These are phyloP conservation scores for Ammodytes marinus DNA, from an alignment of 2,113 vertebrate species.

Conservation along the genomic window DNA sequence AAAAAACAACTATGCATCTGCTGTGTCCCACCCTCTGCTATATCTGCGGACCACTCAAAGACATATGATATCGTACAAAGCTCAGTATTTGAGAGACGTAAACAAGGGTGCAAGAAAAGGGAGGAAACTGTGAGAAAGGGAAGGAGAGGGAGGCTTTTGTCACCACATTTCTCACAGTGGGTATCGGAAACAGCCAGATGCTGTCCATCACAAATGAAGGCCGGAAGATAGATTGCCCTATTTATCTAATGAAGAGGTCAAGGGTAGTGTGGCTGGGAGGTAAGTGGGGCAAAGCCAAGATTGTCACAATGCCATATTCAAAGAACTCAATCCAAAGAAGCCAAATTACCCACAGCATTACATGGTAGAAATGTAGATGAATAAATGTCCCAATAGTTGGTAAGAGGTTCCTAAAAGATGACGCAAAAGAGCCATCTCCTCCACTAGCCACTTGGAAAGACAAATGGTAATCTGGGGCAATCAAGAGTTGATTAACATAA, in stretches of 20 bases:
- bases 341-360: neutral
- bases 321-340: constrained; percentile 18
- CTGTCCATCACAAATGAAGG: constrained; percentile 72
- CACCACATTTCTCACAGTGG: constrained; percentile 69
- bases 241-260: constrained; percentile 76
- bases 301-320: constrained; percentile 38
- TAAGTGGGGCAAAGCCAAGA: constrained; percentile 47
- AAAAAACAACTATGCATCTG: constrained; percentile 78
- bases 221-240: constrained; percentile 68
- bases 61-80: constrained; percentile 67
- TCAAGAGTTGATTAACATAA: neutral
- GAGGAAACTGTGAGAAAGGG: constrained; percentile 60
- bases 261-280: constrained; percentile 20
- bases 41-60: constrained; percentile 53
- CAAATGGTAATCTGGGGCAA: neutral
- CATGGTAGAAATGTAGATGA: neutral
- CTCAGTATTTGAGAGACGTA: constrained; percentile 32
- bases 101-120: constrained; percentile 47
- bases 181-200: constrained; percentile 75
- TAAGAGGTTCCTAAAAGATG: neutral
- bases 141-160: constrained; percentile 65
- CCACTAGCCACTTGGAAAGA: neutral
- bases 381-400: neutral
- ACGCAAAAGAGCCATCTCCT: neutral
- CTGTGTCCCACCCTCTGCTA: constrained; percentile 56